phyloP scores from a whole-genome alignment of 1,140 invertebrate species.

The Calliopsis andreniformis region DNA sequence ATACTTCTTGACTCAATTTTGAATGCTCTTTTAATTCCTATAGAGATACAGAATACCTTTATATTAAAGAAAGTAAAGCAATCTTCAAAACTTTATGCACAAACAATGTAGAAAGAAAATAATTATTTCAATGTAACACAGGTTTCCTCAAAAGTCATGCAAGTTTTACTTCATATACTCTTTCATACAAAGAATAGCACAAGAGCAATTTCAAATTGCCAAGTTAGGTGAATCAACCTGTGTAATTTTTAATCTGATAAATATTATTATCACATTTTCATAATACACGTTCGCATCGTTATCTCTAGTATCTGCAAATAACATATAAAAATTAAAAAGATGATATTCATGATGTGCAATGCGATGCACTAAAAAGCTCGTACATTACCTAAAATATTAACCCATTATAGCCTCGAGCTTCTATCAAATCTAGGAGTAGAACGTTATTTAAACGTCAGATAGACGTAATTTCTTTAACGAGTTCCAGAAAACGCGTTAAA shows the following conservation, averaged over 20 bases:
- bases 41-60: no score
- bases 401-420: conserved; percentile 29
- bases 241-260: not conserved
- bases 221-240: no score
- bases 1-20: no score
- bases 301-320: not conserved
- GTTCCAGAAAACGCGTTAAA: conserved; percentile 20
- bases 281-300: not conserved
- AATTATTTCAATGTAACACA: no score
- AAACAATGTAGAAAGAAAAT: no score
- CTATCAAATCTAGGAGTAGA: not conserved
- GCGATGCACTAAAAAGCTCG: not conserved
- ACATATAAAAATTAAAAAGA: not conserved
- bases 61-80: no score
- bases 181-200: no score
- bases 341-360: not conserved
- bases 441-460: conserved; percentile 1
- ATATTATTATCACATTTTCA: not conserved
- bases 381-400: conserved; percentile 51
- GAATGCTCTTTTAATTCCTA: no score
- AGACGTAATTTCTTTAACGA: conserved; percentile 12
- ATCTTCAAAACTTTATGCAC: no score
- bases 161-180: no score
- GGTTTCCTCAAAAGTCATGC: no score
- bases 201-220: no score